Percentiles rank a stretch among this genome's conserved stretches.
Conservation (phyloP, 2,888 invertebrate genomes). For the Agonopterix heracliana region DNA sequence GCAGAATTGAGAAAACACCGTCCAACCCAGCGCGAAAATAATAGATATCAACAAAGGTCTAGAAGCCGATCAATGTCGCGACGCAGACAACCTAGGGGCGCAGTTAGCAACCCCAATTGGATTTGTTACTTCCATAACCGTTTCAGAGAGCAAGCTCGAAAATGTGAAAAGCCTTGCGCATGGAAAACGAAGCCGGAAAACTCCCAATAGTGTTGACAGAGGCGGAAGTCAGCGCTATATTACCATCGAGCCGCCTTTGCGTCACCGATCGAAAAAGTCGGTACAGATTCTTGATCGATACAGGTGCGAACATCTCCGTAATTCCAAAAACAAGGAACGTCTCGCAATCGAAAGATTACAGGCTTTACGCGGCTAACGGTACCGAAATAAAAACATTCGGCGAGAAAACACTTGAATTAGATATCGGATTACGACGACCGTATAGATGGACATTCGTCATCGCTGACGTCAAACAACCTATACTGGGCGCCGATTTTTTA, state of each 20-base stretch:
- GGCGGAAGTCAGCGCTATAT: constrained; percentile 5
- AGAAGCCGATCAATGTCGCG: neutral
- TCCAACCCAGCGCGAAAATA: neutral
- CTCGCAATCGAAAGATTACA: too few species aligned
- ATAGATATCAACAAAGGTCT: neutral
- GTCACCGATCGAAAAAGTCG: neutral
- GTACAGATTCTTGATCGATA: neutral
- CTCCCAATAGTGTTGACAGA: constrained; percentile 1
- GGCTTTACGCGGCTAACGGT: neutral
- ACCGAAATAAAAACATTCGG: neutral
- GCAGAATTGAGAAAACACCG: neutral
- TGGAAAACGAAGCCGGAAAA: constrained; percentile 7
- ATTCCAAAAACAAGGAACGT: neutral
- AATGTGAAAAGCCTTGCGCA: constrained; percentile 12
- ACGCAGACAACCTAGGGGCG: too few species aligned
- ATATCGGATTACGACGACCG: neutral
- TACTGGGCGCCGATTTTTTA: neutral
- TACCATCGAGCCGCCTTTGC: neutral
- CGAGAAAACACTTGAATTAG: neutral
- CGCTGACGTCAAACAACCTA: neutral
- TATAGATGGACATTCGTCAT: neutral
- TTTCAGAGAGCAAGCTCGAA: constrained; percentile 5
- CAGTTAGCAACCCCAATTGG: constrained; percentile 4
- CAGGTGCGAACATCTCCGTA: neutral
- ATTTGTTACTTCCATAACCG: constrained; percentile 14